Base-by-base conservation (phyloP, 2,113 vertebrate species). In the Paratilapia polleni region DNA sequence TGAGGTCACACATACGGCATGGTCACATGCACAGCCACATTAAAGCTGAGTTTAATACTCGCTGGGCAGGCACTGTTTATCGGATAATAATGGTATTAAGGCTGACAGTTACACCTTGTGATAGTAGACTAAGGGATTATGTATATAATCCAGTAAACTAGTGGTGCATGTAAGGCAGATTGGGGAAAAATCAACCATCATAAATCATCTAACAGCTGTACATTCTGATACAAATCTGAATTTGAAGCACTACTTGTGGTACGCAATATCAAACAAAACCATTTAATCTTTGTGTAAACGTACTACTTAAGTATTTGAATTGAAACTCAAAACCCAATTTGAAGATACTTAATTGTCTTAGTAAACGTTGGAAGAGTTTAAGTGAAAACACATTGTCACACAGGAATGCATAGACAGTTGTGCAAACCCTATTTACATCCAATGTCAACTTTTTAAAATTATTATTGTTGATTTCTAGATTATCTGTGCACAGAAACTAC, bases 81-180 rank as follows among this genome's bases (percentile, higher is more conserved):
- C 22, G 19, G 81, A 89, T 83, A 59, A 82, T 85, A 80, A 88
- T 59, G 47, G 82, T 58, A 77, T 78, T 83, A 88, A 64, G 77
- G 57, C 43, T 84, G 70, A 79, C 31, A 60, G 80, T 56, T 79
- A 84, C 66, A 83, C 66, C 59, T 83, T 60, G 74, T 84, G 77
- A 52, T 80, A 54, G 77, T 49, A 82, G 41, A 24, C 34, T 66
- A 36, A 54, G 58, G 63, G 83, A 82, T 87, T 76, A 62, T 73
- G 11, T 52, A 73, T 79, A 66, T 77, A 77, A 87, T 85, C 62
- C 34, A 52, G 57, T 38, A 85, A 84, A 84, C 73, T 61, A 57
- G 28, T n/a, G 36, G 26, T 8, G 73, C 74, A 58, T 70, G 19
- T 61, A 49, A 81, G 73, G 17, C 49, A 79, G 68, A 82, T 38